Evolutionary conservation across 2,888 invertebrate species (phyloP), one percentile per base, ranked within the genome.

Genomic region (Alcis repandata): DNA sequence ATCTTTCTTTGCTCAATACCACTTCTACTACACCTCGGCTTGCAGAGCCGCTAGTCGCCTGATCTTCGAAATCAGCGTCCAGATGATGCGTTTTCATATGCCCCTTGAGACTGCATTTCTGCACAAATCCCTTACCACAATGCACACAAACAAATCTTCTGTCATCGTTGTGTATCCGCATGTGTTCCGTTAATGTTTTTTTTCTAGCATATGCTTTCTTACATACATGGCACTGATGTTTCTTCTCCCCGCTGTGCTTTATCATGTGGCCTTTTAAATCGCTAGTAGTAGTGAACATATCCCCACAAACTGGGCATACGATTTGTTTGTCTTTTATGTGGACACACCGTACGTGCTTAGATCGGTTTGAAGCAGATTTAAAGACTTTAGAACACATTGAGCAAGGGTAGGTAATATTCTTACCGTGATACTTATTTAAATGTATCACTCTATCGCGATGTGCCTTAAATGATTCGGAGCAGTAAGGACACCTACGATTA

Each of bases 151-250:
- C 86, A 56, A 93, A 94, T 65, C 89, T 74, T 36, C 85, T 90
- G 70, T 92, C 91, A 58, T 91, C 90, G 64, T 86, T 88, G 66
- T 91, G 91, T 67, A 90, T 90, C 1, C 88, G 79, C 87, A 89
- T 86, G 57, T 91, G 91, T 65, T 90, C 89, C 22, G 78, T 84
- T 11, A 91, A 72, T 0, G 91, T 89, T 65, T 87, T 87, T 1
- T 76, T 69, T 22, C 91, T 78, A 0, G 87, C 84, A 56, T 89
- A 92, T 1, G 40, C 32, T 38, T 54, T 53, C 3, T 53, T 40
- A 15, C 53, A 53, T 1, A 53, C 40, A 9, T 40, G 13, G 22
- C 53, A 53, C 22, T 40, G 40, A 22, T 53, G 15, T 2, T 40
- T 33, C 38, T 53, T 53, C 10, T 22, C 53, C n/a, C 53, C 53